Evolutionary conservation across 2,888 invertebrate genomes (phyloP).

Genomic region (Mycalesis mineus): DNA sequence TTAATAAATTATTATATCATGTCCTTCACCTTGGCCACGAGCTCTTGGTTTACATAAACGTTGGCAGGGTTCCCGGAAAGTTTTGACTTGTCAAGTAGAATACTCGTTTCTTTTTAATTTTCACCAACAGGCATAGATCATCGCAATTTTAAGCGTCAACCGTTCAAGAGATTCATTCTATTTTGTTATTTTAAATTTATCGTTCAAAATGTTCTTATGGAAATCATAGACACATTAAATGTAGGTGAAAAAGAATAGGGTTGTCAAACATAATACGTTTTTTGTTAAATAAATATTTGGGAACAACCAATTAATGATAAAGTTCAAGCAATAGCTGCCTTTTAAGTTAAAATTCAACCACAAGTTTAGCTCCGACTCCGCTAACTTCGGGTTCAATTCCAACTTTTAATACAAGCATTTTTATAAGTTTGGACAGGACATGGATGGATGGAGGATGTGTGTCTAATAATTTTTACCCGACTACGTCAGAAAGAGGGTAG

Average conservation of each 20-base stretch:
- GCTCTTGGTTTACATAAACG: slow-evolving; percentile 14
- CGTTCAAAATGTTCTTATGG: neutral
- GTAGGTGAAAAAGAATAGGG: neutral
- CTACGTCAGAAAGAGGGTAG: no score
- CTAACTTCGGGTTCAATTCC: no score
- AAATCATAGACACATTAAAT: neutral
- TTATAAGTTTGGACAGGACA: no score
- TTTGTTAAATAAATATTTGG: no score
- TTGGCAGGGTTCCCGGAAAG: slow-evolving; percentile 27
- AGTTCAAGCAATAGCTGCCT: no score
- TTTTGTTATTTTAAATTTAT: slow-evolving; percentile 18
- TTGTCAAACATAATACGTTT: neutral
- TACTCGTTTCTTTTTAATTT: slow-evolving; percentile 17
- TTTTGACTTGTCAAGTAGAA: slow-evolving; percentile 25
- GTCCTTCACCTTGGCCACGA: neutral
- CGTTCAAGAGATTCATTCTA: slow-evolving; percentile 1
- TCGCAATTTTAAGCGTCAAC: slow-evolving; percentile 9
- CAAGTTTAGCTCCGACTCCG: no score
- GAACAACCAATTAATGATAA: no score
- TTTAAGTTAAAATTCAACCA: no score
- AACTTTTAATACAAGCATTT: no score
- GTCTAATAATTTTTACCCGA: no score
- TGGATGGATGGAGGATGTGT: no score
- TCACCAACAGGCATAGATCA: slow-evolving; percentile 16
- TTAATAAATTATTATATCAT: neutral